Conservation (phyloP, 2,888 invertebrate species). For the Callyntrura guangdongensis region DNA sequence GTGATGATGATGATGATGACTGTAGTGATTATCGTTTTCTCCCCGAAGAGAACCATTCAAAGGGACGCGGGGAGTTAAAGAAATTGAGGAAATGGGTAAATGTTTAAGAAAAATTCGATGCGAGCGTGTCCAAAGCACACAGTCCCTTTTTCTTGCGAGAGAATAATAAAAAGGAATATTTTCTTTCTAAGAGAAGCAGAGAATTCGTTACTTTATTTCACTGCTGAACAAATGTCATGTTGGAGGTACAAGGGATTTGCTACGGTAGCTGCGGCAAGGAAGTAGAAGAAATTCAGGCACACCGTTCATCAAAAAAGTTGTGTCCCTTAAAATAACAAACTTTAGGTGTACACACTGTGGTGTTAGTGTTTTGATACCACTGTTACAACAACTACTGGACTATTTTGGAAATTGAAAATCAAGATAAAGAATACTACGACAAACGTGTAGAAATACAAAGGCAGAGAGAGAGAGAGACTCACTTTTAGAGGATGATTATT, state of each 20-base stretch:
- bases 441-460: background rate
- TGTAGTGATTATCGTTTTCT: slow-evolving; percentile 69
- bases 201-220: slow-evolving; percentile 61
- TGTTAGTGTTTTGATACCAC: slow-evolving; percentile 34
- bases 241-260: slow-evolving; percentile 72
- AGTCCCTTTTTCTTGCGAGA: slow-evolving; percentile 37
- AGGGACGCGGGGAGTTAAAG: slow-evolving; percentile 25
- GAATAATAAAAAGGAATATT: slow-evolving; percentile 51
- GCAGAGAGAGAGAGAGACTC: background rate
- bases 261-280: slow-evolving; percentile 66
- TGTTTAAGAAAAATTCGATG: slow-evolving; percentile 40
- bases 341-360: background rate
- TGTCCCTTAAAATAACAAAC: slow-evolving; percentile 67
- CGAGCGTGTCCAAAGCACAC: slow-evolving; percentile 64
- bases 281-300: background rate
- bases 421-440: slow-evolving; percentile 44
- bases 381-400: slow-evolving; percentile 29
- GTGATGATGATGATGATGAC: slow-evolving; percentile 54
- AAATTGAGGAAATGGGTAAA: slow-evolving; percentile 64
- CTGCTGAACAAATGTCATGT: slow-evolving; percentile 65
- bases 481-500: slow-evolving; percentile 17
- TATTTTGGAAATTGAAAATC: slow-evolving; percentile 49
- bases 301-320: background rate
- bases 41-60: background rate
- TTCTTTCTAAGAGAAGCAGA: slow-evolving; percentile 14